Evolutionary conservation across 1,140 invertebrate genomes (phyloP).

Genomic region (Tetranychus cinnabarinus): DNA sequence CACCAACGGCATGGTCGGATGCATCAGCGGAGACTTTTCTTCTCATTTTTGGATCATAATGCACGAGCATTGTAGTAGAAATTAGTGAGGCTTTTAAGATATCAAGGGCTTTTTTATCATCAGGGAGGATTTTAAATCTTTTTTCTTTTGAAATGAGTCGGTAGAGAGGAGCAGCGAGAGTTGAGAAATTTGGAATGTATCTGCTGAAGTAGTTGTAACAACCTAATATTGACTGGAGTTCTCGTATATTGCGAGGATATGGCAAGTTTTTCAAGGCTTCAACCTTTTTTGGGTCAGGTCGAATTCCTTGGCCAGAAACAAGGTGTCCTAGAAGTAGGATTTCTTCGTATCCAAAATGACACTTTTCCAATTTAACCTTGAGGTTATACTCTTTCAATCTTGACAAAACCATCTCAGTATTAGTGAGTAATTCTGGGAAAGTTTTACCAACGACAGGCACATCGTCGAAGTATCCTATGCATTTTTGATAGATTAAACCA

Average conservation of each 20-base stretch:
- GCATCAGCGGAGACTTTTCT: background rate
- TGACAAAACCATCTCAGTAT: conserved; percentile 4
- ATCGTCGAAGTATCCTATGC: conserved; percentile 24
- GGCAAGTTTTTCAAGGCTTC: background rate
- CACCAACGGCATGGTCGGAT: conserved; percentile 1
- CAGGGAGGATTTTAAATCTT: conserved; percentile 1
- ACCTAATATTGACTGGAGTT: conserved; percentile 7
- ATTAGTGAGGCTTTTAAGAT: background rate
- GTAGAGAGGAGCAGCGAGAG: conserved; percentile 19
- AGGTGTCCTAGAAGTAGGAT: conserved; percentile 19
- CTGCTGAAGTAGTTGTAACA: conserved; percentile 21
- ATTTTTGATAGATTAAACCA: background rate
- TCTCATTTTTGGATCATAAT: background rate
- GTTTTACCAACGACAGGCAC: conserved; percentile 19
- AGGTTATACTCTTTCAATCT: conserved; percentile 7
- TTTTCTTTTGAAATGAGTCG: conserved; percentile 12
- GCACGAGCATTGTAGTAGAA: background rate
- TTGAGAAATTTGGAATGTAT: conserved; percentile 21
- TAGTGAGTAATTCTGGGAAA: background rate
- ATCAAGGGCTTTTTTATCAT: conserved; percentile 3
- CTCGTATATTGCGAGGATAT: conserved; percentile 2
- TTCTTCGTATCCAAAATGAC: conserved; percentile 17
- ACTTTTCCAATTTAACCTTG: conserved; percentile 18
- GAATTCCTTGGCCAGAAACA: conserved; percentile 1
- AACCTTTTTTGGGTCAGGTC: conserved; percentile 5